Conservation (phyloP, 1,140 invertebrate species). For the Mylabris phalerata region DNA sequence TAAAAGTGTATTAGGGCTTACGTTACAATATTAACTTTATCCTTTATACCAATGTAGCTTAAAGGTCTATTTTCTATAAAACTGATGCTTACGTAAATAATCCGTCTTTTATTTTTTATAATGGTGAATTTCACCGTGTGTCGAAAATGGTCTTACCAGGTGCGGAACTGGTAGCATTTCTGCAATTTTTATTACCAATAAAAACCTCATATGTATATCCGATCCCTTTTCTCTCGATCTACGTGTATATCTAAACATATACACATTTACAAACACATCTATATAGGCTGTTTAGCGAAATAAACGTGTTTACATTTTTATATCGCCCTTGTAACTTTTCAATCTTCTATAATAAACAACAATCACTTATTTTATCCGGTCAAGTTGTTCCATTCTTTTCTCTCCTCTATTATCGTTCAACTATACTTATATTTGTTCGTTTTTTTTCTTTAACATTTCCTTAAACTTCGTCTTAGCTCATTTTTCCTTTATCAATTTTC, state of each 20-base stretch:
- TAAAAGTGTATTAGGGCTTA: conserved; percentile 27
- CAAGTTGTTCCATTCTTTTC: too few species aligned
- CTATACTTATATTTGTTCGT: too few species aligned
- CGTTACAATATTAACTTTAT: conserved; percentile 6
- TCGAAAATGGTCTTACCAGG: conserved; percentile 23
- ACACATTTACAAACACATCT: conserved; percentile 8
- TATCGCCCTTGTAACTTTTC: too few species aligned
- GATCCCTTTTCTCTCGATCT: too few species aligned
- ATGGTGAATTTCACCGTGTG: conserved; percentile 21
- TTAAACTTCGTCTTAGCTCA: too few species aligned
- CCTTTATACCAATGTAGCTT: conserved; percentile 15
- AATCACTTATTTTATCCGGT: background rate
- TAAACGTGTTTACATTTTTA: too few species aligned
- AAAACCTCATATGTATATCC: conserved; percentile 5
- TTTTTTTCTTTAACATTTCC: too few species aligned
- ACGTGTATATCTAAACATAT: too few species aligned
- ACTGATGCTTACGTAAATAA: conserved; percentile 21
- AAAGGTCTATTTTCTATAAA: conserved; percentile 15
- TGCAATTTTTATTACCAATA: conserved; percentile 20
- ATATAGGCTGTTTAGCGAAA: background rate
- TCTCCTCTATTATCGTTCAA: too few species aligned
- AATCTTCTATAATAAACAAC: too few species aligned
- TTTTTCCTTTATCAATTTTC: too few species aligned
- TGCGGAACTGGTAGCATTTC: conserved; percentile 2
- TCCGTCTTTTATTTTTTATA: conserved; percentile 24